Conservation (phyloP, 2,888 invertebrate genomes). For the Tenthredo mesomela region DNA sequence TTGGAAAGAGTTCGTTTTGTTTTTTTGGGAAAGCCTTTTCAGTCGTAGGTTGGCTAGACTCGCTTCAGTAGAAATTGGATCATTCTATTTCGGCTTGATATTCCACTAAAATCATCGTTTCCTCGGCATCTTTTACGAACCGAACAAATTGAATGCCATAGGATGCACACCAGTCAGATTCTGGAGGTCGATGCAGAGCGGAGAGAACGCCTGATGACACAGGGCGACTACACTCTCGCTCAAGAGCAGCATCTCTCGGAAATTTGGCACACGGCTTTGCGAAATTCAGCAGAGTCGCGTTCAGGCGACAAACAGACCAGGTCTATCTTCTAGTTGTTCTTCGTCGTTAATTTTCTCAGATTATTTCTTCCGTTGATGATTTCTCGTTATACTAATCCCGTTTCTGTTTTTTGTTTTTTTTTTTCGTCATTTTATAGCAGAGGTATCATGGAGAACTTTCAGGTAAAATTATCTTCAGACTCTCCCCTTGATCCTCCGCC, state of each 20-base stretch:
- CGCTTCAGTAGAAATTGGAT: conserved; percentile 12
- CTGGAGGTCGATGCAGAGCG: conserved; percentile 77
- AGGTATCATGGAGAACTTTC: conserved; percentile 77
- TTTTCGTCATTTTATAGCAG: conserved; percentile 63
- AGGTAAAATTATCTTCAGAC: conserved; percentile 67
- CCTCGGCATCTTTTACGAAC: conserved; percentile 11
- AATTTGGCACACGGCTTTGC: conserved; percentile 76
- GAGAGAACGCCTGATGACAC: conserved; percentile 75
- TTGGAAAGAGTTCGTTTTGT: not conserved
- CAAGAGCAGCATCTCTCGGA: conserved; percentile 75
- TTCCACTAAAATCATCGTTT: conserved; percentile 4
- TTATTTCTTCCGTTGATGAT: not conserved
- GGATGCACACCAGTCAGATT: conserved; percentile 70
- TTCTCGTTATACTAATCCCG: conserved; percentile 31
- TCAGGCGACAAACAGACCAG: conserved; percentile 59
- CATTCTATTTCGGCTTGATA: not conserved
- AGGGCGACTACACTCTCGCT: conserved; percentile 73
- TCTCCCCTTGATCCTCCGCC: not conserved
- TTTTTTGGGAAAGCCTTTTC: not conserved
- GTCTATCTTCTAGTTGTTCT: conserved; percentile 20
- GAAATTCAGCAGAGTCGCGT: conserved; percentile 67
- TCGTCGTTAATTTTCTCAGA: not conserved
- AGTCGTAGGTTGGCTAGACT: conserved; percentile 25
- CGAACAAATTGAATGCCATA: conserved; percentile 55
- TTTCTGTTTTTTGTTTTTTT: not conserved